Evolutionary conservation across 2,797 vertebrate species (phyloP), one percentile per base, ranked within the genome.

Genomic region (Rhabdophis nuchalis): DNA sequence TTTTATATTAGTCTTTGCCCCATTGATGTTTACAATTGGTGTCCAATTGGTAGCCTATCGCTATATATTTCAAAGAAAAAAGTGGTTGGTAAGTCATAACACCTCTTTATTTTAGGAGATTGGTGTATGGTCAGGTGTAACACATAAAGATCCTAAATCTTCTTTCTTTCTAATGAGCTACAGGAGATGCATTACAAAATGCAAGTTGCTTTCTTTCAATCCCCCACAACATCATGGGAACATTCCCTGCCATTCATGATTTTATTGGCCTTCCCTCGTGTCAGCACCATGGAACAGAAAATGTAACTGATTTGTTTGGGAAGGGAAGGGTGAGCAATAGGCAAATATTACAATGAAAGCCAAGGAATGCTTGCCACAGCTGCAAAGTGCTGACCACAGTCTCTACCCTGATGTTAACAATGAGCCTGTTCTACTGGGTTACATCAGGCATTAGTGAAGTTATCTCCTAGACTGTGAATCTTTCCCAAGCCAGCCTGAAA

Each of bases 11-110:
- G 87, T 91, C 0, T 36, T 93, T 4, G 90, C 72, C 13, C 92
- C 87, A 6, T 5, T 89, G 58, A 23, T 82, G 12, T 36, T 93
- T 6, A 3, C 36, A 7, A 1, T 89, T 68, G 88, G 4, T 3
- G 1, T 53, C 87, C 92, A 89, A 16, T 0, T 57, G 13, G 1
- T 36, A 68, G 1, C 52, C 32, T 32, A 89, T 36, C 32, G 41
- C 9, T 72, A 32, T 16, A 4, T 82, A 23, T 27, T 93, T 68
- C 25, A 29, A 50, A 89, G 87, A 14, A 93, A 86, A 86, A 93
- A 91, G 25, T 93, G 92, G 92, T 1, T 89, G 77, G 92, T 93
- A 85, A 91, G 92, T 91, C 56, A 25, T 20, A 56, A 56, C 88
- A 9, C 14, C 58, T 93, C 32, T 56, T 90, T 52, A 18, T 88